Base-by-base conservation (phyloP, 2,113 vertebrate genomes). In the Morone chrysops region DNA sequence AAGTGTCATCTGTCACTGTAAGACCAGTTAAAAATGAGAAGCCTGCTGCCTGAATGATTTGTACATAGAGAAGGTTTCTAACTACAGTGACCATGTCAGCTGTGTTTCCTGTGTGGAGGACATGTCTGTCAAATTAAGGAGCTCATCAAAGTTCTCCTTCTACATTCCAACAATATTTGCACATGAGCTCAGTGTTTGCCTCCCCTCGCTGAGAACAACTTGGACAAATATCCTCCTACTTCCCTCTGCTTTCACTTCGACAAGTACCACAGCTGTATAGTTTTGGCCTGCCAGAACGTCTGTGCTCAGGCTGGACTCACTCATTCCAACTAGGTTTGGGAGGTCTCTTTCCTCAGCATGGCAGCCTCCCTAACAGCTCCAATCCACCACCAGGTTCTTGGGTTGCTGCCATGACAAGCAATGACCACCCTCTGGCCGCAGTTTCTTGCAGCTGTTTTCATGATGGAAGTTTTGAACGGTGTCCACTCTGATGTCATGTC, bases 381-480 rank as follows among this genome's bases (percentile, higher is more conserved):
- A 38, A 43, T 57, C 77, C 48, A 75, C 18, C 62, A 65, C 10
- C 31, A 66, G 20, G 18, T 48, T 73, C 4, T 68, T 82, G 57
- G 60, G 20, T 68, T 47, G 22, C 47, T 5, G 38, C 79, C 63
- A 66, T 22, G 54, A 60, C 71, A 53, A 75, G 53, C 51, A 61
- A 14, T 66, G 74, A 73, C 77, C 80, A 72, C 50, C 62, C 6
- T 72, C 47, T 86, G 67, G 70, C 68, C 40, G 11, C 51, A 53
- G 62, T 66, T 22, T 38, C 51, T 6, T 73, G 71, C 86, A 86
- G 83, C 81, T 88, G 75, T 76, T 85, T 67, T 67, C 63, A 67
- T 66, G 70, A 80, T 69, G 53, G 47, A 76, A n/a, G 63, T 57
- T 67, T 80, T 83, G 66, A 78, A 78, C 40, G 0, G 36, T 43